Evolutionary conservation across 2,797 vertebrate genomes (phyloP), one percentile per base, ranked within the genome.

Genomic region (Crocodylus rhombifer): DNA sequence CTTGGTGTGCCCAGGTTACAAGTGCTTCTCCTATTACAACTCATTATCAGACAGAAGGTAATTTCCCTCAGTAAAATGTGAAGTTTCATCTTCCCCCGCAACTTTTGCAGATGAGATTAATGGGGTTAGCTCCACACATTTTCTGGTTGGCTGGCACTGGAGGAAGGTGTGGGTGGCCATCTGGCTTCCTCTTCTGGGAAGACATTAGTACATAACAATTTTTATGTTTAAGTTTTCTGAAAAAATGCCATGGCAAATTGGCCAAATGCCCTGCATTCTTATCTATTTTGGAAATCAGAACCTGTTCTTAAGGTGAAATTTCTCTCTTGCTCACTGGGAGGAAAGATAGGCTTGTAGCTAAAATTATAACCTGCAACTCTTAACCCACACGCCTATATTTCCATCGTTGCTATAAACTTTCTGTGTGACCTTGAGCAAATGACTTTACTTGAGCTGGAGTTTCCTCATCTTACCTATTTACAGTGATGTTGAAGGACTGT

Each of bases 141-240:
- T 33, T 12, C 8, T 58, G 5, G 7, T 0, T 0, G 75, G 42
- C 13, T 36, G 42, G 42, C 8, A 42, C 56, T 2, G 18, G 13
- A 60, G 58, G 5, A 36, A 21, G 9, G 10, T 0, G 0, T 28
- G 51, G 28, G 67, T 55, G 30, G 42, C 17, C 33, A 80, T 69
- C 36, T 23, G 21, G 57, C 6, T 5, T 55, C 30, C 26, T 57
- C 73, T 25, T 26, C 0, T 33, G 1, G 62, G 26, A 74, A 75
- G 62, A 62, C 58, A 8, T 28, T 36, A 57, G 2, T 65, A 36
- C 51, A 3, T 0, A 4, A 55, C 12, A 26, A 30, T 28, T 73
- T 4, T 2, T n/a, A 26, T 25, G 5, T 2, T 15, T 5, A 1
- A 64, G 30, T 26, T 2, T 0, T 51, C 65, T 55, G 33, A 61